Base-by-base conservation (phyloP, 2,113 vertebrate genomes). In the Alligator mississippiensis region DNA sequence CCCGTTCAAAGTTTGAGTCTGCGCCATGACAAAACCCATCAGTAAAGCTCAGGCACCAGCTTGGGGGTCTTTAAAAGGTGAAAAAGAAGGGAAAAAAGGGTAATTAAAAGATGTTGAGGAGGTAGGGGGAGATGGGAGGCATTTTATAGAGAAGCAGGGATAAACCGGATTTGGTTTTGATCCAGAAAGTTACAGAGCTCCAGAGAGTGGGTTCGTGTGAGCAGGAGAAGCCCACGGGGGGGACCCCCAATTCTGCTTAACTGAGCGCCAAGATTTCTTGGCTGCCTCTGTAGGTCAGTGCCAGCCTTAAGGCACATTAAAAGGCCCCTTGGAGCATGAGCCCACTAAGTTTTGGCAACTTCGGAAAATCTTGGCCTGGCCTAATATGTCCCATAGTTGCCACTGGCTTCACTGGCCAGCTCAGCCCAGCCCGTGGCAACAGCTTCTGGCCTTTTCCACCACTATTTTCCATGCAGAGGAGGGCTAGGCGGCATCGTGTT, bases 61-160 rank as follows among this genome's bases (percentile, higher is more conserved):
- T 59, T 25, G 11, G 90, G 74, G 75, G 15, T 38, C 63, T 27
- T 34, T 82, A n/a, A 61, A 64, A 87, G 60, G 58, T 77, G 84
- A 70, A 38, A 55, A 84, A 18, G 62, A 18, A 93, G 87, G 92
- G 90, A 57, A 82, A 64, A 85, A 16, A 82, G 87, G 38, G 89
- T 38, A 80, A 9, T 79, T 85, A 79, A 95, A 89, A 66, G 47
- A 85, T 87, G 84, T 87, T 88, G 92, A 92, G 95, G 93, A 85
- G 25, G 27, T 25, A 85, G 62, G 87, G 81, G 81, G 88, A 83
- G 19, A 3, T 75, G 61, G 84, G 84, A 22, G 47, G 38, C 68
- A 58, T 94, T 96, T 95, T 79, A 18, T 63, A 90, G 87, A 47
- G 89, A 80, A 74, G 74, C 62, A 58, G 14, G 66, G 63, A 66